Conservation (phyloP, 1,140 invertebrate species). For the Drosophila kepulauana region DNA sequence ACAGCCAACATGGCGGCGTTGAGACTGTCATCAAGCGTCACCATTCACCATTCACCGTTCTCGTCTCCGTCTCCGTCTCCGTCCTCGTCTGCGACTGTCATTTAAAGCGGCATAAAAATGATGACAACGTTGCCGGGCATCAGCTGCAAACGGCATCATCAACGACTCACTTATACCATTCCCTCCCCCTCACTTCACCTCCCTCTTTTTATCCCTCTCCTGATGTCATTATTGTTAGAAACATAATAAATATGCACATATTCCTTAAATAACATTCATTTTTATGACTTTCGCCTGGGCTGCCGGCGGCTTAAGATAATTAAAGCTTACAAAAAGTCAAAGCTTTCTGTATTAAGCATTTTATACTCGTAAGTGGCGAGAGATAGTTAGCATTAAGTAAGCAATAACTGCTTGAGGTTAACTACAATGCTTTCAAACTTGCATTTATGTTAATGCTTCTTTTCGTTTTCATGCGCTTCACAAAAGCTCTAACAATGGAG, state of each 20-base stretch:
- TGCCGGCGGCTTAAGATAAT: conserved; percentile 38
- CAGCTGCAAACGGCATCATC: conserved; percentile 50
- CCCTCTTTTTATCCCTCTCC: not conserved
- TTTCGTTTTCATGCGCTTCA: not conserved
- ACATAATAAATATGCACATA: conserved; percentile 50
- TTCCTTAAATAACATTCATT: conserved; percentile 45
- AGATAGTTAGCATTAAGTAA: conserved; percentile 1
- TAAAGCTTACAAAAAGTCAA: conserved; percentile 10
- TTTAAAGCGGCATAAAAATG: conserved; percentile 61
- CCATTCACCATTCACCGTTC: conserved; percentile 12
- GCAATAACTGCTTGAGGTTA: not conserved
- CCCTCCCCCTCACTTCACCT: no score
- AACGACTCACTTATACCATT: conserved; percentile 12
- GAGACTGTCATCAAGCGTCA: conserved; percentile 53
- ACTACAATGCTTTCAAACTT: not conserved
- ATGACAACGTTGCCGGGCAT: conserved; percentile 48
- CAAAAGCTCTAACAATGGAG: not conserved
- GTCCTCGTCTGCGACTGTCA: conserved; percentile 37
- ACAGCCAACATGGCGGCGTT: conserved; percentile 50
- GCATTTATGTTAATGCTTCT: not conserved
- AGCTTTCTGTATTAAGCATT: conserved; percentile 1
- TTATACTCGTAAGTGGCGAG: not conserved
- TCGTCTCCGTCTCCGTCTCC: conserved; percentile 10
- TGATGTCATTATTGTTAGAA: conserved; percentile 34
- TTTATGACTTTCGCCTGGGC: conserved; percentile 30